A percentile compares a stretch with the other conserved stretches of the same genome.
Conservation (phyloP, 2,113 vertebrate genomes). For the Gulo gulo region DNA sequence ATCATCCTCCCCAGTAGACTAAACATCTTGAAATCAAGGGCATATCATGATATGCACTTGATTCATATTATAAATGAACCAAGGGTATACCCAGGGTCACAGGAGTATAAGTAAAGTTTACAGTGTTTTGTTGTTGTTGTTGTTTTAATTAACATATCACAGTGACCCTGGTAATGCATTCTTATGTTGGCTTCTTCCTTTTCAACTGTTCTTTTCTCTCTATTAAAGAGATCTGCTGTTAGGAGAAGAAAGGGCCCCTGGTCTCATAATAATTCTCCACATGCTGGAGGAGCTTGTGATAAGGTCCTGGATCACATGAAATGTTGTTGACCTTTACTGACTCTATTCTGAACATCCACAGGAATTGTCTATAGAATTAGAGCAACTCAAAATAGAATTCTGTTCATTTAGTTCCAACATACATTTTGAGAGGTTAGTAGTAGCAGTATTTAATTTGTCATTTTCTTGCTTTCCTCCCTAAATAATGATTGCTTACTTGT, state of each 20-base stretch:
- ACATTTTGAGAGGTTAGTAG: background rate
- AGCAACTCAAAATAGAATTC: background rate
- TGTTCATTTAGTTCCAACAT: background rate
- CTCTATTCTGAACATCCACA: background rate
- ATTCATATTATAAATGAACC: background rate
- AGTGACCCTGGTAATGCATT: background rate
- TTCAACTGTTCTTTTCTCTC: background rate
- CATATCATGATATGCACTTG: background rate
- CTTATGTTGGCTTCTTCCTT: background rate
- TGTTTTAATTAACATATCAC: background rate
- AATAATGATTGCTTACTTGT: background rate
- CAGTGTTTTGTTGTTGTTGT: background rate
- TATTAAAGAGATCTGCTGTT: background rate
- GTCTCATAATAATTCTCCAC: constrained; percentile 43
- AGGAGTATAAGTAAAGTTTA: background rate
- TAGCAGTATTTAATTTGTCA: background rate
- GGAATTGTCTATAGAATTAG: background rate
- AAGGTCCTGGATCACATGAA: background rate
- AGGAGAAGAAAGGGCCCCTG: background rate
- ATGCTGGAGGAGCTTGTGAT: background rate
- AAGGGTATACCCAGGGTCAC: background rate
- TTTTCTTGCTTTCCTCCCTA: constrained; percentile 14
- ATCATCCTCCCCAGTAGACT: background rate
- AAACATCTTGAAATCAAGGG: background rate
- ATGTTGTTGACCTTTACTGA: constrained; percentile 34